phyloP scores from a whole-genome alignment of 2,113 vertebrate species.

The Pardalotus punctatus region DNA sequence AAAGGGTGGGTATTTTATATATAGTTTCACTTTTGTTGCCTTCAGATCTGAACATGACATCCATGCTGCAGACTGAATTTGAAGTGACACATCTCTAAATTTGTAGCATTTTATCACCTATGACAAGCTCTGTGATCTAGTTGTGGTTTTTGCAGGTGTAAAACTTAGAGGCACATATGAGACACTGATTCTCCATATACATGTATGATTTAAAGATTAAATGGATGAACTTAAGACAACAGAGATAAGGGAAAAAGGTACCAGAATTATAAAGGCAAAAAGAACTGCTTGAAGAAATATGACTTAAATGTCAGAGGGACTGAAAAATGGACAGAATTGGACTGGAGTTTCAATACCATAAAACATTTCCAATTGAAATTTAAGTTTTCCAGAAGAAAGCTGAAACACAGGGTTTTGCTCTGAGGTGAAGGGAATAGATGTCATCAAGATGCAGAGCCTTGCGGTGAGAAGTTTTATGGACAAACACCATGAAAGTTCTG shows the following conservation, averaged over 20 bases:
- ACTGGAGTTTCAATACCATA: neutral
- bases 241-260: neutral
- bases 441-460: neutral
- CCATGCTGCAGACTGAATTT: rapidly evolving
- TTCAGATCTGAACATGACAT: neutral
- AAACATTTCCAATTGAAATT: neutral
- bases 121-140: neutral
- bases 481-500: neutral
- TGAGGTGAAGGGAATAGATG: neutral
- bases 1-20: neutral
- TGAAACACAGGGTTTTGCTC: neutral
- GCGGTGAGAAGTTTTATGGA: neutral
- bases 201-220: neutral
- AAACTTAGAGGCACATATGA: neutral
- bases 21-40: neutral
- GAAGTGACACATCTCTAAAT: neutral
- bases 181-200: neutral
- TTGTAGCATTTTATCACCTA: neutral
- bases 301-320: neutral
- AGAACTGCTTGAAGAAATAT: neutral
- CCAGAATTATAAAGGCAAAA: neutral
- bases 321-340: neutral
- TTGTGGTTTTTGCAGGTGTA: neutral
- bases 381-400: neutral
- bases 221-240: neutral